Evolutionary conservation across 2,888 invertebrate species (phyloP).

Genomic region (Pachydiplax longipennis): DNA sequence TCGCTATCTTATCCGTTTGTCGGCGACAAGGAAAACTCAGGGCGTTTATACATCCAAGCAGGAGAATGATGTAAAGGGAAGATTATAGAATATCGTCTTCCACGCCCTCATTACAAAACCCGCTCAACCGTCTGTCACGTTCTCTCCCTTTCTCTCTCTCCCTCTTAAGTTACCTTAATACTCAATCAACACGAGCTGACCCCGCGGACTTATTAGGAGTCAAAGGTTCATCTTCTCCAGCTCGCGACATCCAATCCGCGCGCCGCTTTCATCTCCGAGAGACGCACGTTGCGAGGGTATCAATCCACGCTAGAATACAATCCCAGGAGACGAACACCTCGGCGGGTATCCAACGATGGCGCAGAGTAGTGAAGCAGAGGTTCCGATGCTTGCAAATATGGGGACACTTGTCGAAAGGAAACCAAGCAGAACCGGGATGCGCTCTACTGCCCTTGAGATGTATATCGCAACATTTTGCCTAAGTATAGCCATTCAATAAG

Average conservation of each 20-base stretch:
- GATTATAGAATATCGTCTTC: slow-evolving; percentile 1
- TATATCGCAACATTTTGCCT: too few species aligned
- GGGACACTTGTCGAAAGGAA: too few species aligned
- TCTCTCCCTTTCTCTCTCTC: not conserved
- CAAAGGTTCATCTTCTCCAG: not conserved
- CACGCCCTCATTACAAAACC: not conserved
- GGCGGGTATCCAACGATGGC: too few species aligned
- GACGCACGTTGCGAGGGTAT: not conserved
- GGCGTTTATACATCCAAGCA: not conserved
- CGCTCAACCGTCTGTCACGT: not conserved
- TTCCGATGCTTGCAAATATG: too few species aligned
- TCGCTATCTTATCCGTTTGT: not conserved
- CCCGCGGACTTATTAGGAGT: not conserved
- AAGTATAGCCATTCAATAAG: too few species aligned
- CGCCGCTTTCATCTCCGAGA: not conserved
- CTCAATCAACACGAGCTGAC: not conserved
- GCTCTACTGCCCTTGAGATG: too few species aligned
- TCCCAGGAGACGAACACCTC: too few species aligned
- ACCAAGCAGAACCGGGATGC: too few species aligned
- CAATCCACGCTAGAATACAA: not conserved
- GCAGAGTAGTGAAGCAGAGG: too few species aligned
- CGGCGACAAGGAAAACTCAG: not conserved
- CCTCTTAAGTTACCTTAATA: not conserved
- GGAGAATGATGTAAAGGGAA: not conserved
- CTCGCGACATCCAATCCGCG: not conserved